A percentile compares a stretch with the other conserved stretches of the same genome.
These are phyloP conservation scores for Cromileptes altivelis DNA, from an alignment of 2,113 vertebrate species.

Conservation along the genomic window DNA sequence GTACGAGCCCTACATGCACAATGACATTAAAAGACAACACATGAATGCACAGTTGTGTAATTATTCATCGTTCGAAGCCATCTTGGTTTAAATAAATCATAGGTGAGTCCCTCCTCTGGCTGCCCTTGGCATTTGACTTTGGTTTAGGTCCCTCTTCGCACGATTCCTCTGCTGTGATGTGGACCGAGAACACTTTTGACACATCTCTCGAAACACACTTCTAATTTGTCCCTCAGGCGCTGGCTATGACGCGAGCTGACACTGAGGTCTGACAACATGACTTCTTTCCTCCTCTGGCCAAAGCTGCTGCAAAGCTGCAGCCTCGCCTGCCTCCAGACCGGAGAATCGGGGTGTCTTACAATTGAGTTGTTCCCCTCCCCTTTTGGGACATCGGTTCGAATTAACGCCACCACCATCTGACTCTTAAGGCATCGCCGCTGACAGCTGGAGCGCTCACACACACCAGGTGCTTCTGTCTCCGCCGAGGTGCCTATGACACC, in stretches of 20 bases:
- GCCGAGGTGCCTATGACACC: conserved; percentile 82
- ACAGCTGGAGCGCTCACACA: conserved; percentile 79
- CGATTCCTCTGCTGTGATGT: conserved; percentile 76
- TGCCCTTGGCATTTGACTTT: conserved; percentile 77
- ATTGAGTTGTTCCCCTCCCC: conserved; percentile 63
- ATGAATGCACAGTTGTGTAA: conserved; percentile 29
- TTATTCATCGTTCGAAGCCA: conserved; percentile 53
- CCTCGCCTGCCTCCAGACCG: conserved; percentile 69
- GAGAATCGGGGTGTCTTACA: conserved; percentile 69
- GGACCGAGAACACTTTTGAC: conserved; percentile 84
- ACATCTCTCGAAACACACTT: conserved; percentile 81
- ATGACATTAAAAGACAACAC: conserved; percentile 27
- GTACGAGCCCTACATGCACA: conserved; percentile 33
- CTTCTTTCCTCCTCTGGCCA: conserved; percentile 83
- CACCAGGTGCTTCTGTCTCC: conserved; percentile 82
- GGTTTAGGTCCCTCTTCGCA: conserved; percentile 64
- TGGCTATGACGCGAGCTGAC: conserved; percentile 81
- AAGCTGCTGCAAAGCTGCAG: conserved; percentile 61
- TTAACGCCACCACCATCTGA: conserved; percentile 72
- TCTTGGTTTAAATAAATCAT: conserved; percentile 68
- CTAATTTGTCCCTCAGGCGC: conserved; percentile 83
- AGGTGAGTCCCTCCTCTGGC: conserved; percentile 70
- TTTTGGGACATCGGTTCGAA: conserved; percentile 81
- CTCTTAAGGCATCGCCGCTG: conserved; percentile 72
- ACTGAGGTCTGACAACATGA: conserved; percentile 83